Base-by-base conservation (phyloP, 1,140 invertebrate genomes). In the Bombus fervidus region DNA sequence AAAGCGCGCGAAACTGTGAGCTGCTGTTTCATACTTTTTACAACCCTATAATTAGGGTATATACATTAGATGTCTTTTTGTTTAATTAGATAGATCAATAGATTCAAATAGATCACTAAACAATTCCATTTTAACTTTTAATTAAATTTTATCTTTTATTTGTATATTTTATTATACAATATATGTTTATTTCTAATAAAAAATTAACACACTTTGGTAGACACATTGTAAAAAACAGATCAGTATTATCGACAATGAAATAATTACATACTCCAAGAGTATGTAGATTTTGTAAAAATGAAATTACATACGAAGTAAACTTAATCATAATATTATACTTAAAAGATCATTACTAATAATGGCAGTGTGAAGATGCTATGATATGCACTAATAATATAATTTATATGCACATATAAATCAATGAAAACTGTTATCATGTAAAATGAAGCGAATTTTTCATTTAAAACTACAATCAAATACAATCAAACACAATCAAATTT, bases 131-230 rank as follows among this genome's bases (percentile, higher is more conserved):
- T 22, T 8, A 79, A 73, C 8, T 31, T 69, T 66, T 66, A 18
- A 66, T 34, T 66, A 34, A 66, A 66, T 66, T 66, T 81, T 73
- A 47, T 53, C 13, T 81, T 81, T 85, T 86, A 86, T 77, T 86
- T 57, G 37, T 86, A 77, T 71, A 64, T 71, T 83, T 43, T 57
- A 86, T 72, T 76, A 72, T 71, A 85, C 62, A 81, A 74, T 83
- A 72, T 76, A 47, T 62, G 72, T 66, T 86, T 83, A 53, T 59
- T 77, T 77, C 57, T 69, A 64, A 59, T 69, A 75, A 59, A 83
- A 86, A 69, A 53, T 62, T 76, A 83, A 86, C 53, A 83, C 73
- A 83, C 85, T 86, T 86, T 86, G 85, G 85, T 83, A 86, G 18
- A 76, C 74, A 86, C 53, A 64, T 83, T 43, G 37, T 71, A 77